A percentile compares a stretch with the other conserved stretches of the same genome.
Conservation (phyloP, 2,113 vertebrate species). For the Forbesichthys papilliferus region DNA sequence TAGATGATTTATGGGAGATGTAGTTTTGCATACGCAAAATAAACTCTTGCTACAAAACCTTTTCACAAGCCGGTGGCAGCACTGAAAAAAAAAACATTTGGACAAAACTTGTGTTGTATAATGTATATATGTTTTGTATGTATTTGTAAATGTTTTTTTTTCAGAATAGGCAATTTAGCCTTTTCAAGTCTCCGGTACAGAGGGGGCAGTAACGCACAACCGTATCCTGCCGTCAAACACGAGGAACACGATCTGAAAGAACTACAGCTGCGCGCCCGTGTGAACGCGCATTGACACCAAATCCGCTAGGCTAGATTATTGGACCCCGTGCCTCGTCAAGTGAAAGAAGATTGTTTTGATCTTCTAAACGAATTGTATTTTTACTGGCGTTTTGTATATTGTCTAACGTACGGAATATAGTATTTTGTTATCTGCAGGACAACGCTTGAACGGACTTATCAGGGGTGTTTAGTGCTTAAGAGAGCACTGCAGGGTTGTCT, state of each 20-base stretch:
- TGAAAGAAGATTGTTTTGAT: slow-evolving; percentile 36
- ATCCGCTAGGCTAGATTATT: slow-evolving; percentile 72
- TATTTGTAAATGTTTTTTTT: background rate
- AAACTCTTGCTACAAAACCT: background rate
- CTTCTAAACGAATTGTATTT: background rate
- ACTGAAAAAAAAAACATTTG: background rate
- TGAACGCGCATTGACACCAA: slow-evolving; percentile 68
- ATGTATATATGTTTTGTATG: background rate
- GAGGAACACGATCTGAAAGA: slow-evolving; percentile 41
- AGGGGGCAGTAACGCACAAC: slow-evolving; percentile 46
- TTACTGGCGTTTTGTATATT: background rate
- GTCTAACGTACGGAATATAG: background rate
- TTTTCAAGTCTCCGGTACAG: slow-evolving; percentile 14
- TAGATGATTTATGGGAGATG: slow-evolving; percentile 48
- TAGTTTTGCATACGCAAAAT: slow-evolving; percentile 53
- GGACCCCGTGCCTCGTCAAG: slow-evolving; percentile 31
- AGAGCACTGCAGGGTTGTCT: slow-evolving; percentile 37
- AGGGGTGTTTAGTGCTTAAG: slow-evolving; percentile 31
- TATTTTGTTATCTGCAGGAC: slow-evolving; percentile 9
- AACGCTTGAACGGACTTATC: slow-evolving; percentile 16
- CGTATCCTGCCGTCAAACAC: slow-evolving; percentile 34
- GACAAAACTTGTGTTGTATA: background rate
- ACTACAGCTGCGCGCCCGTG: slow-evolving; percentile 39
- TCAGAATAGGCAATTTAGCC: background rate
- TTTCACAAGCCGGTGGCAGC: background rate